Conservation (phyloP, 1,140 invertebrate species). For the Octopus sinensis region DNA sequence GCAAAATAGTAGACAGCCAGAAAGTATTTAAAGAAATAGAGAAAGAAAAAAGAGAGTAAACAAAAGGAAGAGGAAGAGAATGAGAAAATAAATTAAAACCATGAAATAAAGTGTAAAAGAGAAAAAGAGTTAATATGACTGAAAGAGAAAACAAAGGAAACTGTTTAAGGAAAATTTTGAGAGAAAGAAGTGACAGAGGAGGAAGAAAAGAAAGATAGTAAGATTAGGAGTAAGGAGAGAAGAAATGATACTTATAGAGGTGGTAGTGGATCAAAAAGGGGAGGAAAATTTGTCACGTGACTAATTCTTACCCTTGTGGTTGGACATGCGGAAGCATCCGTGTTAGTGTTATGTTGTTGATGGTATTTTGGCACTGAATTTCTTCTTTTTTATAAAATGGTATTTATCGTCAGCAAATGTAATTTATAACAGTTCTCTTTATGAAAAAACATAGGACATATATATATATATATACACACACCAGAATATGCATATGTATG, state of each 20-base stretch:
- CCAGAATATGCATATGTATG: too few species aligned
- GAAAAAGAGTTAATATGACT: too few species aligned
- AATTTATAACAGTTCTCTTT: too few species aligned
- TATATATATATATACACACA: too few species aligned
- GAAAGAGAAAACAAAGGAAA: background rate
- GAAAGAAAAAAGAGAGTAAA: background rate
- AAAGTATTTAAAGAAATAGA: background rate
- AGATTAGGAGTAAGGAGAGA: background rate
- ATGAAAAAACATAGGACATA: too few species aligned
- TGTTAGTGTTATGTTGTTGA: too few species aligned
- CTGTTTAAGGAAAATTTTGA: background rate
- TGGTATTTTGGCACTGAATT: too few species aligned
- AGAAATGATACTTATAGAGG: background rate
- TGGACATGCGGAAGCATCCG: too few species aligned
- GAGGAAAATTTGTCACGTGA: background rate
- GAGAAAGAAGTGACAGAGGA: background rate
- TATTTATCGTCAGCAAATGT: too few species aligned
- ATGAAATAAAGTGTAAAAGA: background rate
- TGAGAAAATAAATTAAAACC: background rate
- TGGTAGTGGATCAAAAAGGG: background rate
- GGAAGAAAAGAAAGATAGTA: background rate
- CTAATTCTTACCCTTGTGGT: too few species aligned
- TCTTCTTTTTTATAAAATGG: too few species aligned
- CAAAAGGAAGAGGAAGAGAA: background rate
- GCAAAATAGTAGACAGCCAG: background rate